phyloP scores from a whole-genome alignment of 2,888 invertebrate species.

The Clunio marinus region DNA sequence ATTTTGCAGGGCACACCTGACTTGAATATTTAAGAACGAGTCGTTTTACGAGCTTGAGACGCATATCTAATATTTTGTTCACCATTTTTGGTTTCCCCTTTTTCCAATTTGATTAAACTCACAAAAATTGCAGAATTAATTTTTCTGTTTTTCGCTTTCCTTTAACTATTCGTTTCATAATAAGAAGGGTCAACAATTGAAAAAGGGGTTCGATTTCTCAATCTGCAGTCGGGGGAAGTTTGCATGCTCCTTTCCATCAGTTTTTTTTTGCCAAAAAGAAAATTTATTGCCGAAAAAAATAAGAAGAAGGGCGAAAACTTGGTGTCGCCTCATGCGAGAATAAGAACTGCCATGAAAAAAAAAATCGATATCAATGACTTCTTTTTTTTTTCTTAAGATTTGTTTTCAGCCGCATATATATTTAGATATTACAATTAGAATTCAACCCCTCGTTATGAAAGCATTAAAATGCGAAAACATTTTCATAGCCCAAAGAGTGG shows the following conservation, averaged over 20 bases:
- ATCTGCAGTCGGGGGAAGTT: background rate
- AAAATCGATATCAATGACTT: conserved; percentile 16
- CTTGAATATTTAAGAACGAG: background rate
- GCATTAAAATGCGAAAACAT: conserved; percentile 1
- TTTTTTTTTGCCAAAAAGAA: background rate
- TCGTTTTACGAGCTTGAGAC: background rate
- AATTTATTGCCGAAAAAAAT: background rate
- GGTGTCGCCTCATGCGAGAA: conserved; percentile 6
- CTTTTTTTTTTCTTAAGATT: conserved; percentile 16
- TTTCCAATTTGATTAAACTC: conserved; percentile 8
- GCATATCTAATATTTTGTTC: background rate
- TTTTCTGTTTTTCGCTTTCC: too few species aligned
- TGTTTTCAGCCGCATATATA: background rate
- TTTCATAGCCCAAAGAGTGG: conserved; percentile 1
- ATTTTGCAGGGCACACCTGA: conserved; percentile 7
- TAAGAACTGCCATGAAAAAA: background rate
- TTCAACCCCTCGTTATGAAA: background rate
- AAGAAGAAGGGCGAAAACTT: conserved; percentile 13
- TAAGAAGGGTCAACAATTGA: conserved; percentile 5
- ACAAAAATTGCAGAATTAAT: conserved; percentile 2
- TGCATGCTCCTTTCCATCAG: background rate
- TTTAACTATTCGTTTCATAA: too few species aligned
- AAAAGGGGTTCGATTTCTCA: background rate
- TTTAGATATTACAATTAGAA: background rate
- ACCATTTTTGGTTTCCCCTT: conserved; percentile 10